Conservation (phyloP, 2,888 invertebrate species). For the Caenorhabditis sp. region DNA sequence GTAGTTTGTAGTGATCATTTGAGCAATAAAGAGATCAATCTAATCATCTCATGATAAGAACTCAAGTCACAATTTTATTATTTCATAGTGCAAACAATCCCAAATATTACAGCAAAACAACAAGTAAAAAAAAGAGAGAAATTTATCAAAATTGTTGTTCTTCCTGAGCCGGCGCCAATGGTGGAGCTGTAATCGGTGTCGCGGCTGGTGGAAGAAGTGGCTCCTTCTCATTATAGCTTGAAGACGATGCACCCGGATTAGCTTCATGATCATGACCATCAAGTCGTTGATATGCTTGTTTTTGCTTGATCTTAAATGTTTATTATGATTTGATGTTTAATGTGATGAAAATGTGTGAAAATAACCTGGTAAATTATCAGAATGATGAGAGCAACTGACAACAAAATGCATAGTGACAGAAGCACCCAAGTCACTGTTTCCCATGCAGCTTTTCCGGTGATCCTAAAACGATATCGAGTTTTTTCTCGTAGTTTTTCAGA, state of each 20-base stretch:
- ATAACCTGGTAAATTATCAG: slow-evolving; percentile 51
- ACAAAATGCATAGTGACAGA: slow-evolving; percentile 52
- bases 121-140: too few relatives aligned
- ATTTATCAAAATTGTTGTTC: slow-evolving; percentile 40
- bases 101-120: too few relatives aligned
- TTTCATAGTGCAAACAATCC: too few relatives aligned
- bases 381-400: slow-evolving; percentile 50
- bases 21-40: too few relatives aligned
- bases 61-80: too few relatives aligned
- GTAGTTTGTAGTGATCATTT: too few relatives aligned
- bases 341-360: too few relatives aligned
- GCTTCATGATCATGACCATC: slow-evolving; percentile 37
- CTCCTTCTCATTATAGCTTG: slow-evolving; percentile 10
- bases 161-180: slow-evolving; percentile 29
- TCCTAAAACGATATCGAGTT: slow-evolving; percentile 16
- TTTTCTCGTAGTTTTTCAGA: not conserved
- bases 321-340: not conserved
- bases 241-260: not conserved
- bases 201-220: slow-evolving; percentile 35
- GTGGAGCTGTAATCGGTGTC: slow-evolving; percentile 29
- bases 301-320: slow-evolving; percentile 28
- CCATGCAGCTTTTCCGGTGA: slow-evolving; percentile 55
- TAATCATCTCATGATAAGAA: too few relatives aligned
- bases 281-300: slow-evolving; percentile 40
- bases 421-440: slow-evolving; percentile 59